These are phyloP conservation scores for Micropoecilia bifurca DNA, from an alignment of 2,797 vertebrate species.

Conservation along the genomic window DNA sequence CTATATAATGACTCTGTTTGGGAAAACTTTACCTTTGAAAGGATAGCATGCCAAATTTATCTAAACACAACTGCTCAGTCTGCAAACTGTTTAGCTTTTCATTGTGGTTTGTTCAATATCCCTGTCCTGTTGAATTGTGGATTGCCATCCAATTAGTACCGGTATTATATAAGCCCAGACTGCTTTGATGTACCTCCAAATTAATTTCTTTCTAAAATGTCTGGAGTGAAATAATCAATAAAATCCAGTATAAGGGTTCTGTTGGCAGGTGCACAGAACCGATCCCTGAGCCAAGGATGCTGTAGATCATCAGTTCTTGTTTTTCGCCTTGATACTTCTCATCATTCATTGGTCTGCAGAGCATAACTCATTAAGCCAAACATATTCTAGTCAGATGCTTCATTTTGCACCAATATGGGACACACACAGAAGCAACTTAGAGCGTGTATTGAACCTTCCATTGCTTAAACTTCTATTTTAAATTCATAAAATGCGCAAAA, in stretches of 20 bases:
- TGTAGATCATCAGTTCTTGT: neutral
- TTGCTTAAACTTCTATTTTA: neutral
- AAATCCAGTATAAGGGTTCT: constrained; percentile 3
- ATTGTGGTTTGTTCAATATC: neutral
- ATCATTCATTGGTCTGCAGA: neutral
- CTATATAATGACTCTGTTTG: neutral
- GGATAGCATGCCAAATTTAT: neutral
- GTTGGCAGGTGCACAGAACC: neutral
- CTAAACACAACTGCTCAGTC: neutral
- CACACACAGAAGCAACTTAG: neutral
- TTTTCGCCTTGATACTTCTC: neutral
- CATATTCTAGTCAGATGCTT: neutral
- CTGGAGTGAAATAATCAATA: constrained; percentile 11
- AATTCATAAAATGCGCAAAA: neutral
- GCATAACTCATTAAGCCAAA: neutral
- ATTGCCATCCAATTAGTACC: neutral
- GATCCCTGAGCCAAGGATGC: neutral
- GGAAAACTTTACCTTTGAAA: neutral
- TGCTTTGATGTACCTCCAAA: neutral
- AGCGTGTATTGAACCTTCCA: too few species aligned
- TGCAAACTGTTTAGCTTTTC: neutral
- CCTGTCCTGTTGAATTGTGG: neutral
- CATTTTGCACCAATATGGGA: neutral
- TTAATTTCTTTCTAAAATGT: constrained; percentile 4
- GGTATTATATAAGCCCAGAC: neutral